Evolutionary conservation across 2,888 invertebrate genomes (phyloP), one percentile per base, ranked within the genome.

Genomic region (Crematogaster levior): DNA sequence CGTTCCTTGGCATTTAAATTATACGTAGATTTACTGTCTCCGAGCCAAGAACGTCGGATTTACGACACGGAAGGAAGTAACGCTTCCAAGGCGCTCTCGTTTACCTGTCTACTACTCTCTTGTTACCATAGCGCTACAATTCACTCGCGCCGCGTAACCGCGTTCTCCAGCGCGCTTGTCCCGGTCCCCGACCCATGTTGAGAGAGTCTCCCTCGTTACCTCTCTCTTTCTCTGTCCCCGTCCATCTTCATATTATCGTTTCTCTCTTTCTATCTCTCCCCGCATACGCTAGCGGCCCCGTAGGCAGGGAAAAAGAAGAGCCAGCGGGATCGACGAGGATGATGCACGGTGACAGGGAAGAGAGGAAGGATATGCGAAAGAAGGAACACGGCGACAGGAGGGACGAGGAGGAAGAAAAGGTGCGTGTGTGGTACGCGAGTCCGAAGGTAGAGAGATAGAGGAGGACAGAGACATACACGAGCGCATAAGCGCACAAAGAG

Each of bases 401-500:
- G 37, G 48, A 40, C 34, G 63, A 73, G n/a, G 40, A 60, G 73
- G 63, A 43, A 30, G 61, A 68, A 48, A 48, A 58, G 58, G 46
- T 43, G 61, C 43, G 53, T 58, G 73, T 53, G 70, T 53, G 75
- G 51, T 46, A 48, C n/a, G 60, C 56, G 60, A 40, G 43, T 61
- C 61, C 51, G 53, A 30, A 56, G 70, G 30, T 46, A 40, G 74
- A 61, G 48, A 63, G 43, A 43, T 21, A n/a, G 56, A 53, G 63
- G 60, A 65, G 18, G 56, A 43, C 34, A 43, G 60, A 81, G 83
- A 81, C 81, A 84, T 18, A 83, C 84, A 82, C 86, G 88, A 88
- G 85, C 88, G 88, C 68, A 61, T 82, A 85, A 82, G 82, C 70
- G 89, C 86, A 81, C 91, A 89, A 90, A 82, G 84, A 87, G 68